These are phyloP conservation scores for Cephonodes hylas DNA, from an alignment of 2,888 invertebrate genomes.

Conservation along the genomic window DNA sequence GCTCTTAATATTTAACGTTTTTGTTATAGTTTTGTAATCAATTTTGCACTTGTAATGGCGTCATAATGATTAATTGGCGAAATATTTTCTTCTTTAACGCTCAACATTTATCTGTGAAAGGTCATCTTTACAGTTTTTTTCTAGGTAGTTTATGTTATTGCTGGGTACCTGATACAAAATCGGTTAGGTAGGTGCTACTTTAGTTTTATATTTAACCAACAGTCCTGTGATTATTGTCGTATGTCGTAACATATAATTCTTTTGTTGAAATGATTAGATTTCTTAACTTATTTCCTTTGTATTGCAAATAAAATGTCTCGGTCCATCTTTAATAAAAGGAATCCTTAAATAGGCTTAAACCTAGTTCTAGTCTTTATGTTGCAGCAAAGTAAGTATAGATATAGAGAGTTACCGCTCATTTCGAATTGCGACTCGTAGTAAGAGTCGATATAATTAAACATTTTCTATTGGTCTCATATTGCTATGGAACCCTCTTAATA, in stretches of 20 bases:
- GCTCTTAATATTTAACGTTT: constrained; percentile 2
- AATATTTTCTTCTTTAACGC: not conserved
- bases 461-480: no score
- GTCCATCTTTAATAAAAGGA: not conserved
- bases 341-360: not conserved
- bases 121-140: not conserved
- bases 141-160: no score
- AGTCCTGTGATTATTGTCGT: no score
- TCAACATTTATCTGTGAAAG: not conserved
- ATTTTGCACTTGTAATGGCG: not conserved
- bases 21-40: constrained; percentile 6
- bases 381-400: not conserved
- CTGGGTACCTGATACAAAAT: no score
- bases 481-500: no score
- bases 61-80: not conserved
- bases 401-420: not conserved
- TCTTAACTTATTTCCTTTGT: not conserved
- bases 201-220: no score
- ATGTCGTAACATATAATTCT: no score
- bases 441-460: not conserved
- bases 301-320: not conserved
- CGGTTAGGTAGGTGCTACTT: not conserved
- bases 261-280: not conserved
- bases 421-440: not conserved
- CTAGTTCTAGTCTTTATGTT: not conserved